phyloP scores from a whole-genome alignment of 2,797 vertebrate genomes.

The Diceros bicornis region DNA sequence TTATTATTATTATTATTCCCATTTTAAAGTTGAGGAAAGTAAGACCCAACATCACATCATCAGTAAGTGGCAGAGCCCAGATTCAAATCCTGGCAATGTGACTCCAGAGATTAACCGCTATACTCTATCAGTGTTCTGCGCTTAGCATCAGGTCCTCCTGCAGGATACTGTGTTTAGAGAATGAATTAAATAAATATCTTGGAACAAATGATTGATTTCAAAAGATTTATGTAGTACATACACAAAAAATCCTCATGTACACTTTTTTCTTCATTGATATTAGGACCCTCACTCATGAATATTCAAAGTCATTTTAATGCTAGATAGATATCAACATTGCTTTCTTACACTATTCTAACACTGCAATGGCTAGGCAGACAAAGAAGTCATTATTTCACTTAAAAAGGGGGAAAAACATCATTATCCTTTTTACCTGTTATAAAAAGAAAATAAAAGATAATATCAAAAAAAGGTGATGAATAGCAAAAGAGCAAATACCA shows the following conservation, averaged over 20 bases:
- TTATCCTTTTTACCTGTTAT: background rate
- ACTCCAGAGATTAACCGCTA: background rate
- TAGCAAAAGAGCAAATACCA: background rate
- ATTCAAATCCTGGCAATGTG: background rate
- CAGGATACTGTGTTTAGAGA: background rate
- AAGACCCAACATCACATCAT: background rate
- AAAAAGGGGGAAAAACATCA: background rate
- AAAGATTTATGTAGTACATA: background rate
- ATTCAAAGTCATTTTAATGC: background rate
- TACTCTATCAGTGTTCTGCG: background rate
- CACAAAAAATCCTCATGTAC: background rate
- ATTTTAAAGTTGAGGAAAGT: conserved; percentile 45
- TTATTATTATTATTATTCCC: background rate
- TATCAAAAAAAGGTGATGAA: background rate
- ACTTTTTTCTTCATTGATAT: background rate
- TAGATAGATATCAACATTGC: background rate
- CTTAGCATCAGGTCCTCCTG: background rate
- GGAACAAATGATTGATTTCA: background rate
- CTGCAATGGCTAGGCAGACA: background rate
- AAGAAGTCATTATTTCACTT: background rate
- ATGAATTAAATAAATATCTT: background rate
- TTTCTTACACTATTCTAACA: background rate
- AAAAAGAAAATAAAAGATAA: background rate
- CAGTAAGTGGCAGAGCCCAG: background rate
- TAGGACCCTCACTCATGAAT: background rate